Conservation (phyloP, 2,888 invertebrate genomes). For the Latrodectus elegans region DNA sequence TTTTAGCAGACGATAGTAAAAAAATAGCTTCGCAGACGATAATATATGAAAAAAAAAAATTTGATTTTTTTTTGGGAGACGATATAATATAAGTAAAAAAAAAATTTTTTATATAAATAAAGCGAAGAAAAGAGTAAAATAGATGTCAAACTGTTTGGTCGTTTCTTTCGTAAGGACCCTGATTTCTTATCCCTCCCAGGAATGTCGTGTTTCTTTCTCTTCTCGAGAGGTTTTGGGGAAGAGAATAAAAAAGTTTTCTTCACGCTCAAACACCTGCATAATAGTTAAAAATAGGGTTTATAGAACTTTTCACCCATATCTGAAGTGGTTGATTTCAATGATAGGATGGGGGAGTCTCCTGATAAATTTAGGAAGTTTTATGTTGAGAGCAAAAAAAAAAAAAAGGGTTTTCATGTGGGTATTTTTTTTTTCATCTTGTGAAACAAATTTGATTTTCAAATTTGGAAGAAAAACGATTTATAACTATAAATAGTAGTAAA, state of each 20-base stretch:
- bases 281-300: constrained; percentile 41
- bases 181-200: constrained; percentile 22
- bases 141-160: constrained; percentile 57
- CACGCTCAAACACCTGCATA: constrained; percentile 66
- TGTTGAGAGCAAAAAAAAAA: not conserved
- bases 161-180: constrained; percentile 31
- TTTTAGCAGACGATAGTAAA: not conserved
- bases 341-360: constrained; percentile 17
- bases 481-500: no score
- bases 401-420: not conserved
- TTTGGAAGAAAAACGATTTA: no score
- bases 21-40: constrained; percentile 13
- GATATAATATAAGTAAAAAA: constrained; percentile 4
- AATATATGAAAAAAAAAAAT: not conserved
- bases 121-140: constrained; percentile 50
- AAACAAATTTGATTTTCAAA: no score
- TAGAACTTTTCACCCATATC: constrained; percentile 24
- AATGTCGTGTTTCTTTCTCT: constrained; percentile 38
- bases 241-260: constrained; percentile 23
- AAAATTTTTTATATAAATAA: constrained; percentile 32
- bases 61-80: not conserved
- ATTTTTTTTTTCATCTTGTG: no score
- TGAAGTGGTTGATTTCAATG: constrained; percentile 43
- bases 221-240: not conserved
- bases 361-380: not conserved